Conservation (phyloP, 2,888 invertebrate genomes). For the Cephus sareptanus region DNA sequence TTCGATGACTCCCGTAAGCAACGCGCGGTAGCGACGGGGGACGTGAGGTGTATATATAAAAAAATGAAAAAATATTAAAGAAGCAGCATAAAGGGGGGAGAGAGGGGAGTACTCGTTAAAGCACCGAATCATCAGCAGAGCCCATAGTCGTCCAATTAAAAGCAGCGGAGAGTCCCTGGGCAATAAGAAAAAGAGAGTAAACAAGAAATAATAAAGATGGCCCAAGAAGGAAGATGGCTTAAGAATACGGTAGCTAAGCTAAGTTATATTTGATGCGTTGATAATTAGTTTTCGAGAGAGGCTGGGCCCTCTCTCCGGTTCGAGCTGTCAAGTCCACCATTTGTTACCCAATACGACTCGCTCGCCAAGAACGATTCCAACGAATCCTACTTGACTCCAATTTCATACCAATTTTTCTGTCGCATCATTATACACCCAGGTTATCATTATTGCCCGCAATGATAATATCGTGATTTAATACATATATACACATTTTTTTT, state of each 20-base stretch:
- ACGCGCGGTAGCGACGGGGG: no score
- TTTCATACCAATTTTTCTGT: no score
- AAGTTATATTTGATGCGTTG: slow-evolving; percentile 64
- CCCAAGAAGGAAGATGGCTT: slow-evolving; percentile 41
- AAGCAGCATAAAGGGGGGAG: background rate
- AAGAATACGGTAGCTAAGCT: slow-evolving; percentile 60
- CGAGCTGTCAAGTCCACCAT: slow-evolving; percentile 50
- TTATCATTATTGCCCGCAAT: no score
- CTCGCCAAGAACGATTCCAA: slow-evolving; percentile 1
- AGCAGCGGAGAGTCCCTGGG: slow-evolving; percentile 29
- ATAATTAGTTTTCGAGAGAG: slow-evolving; percentile 60
- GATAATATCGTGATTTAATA: no score
- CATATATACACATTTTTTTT: no score
- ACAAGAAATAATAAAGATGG: slow-evolving; percentile 45
- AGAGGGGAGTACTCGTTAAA: slow-evolving; percentile 36
- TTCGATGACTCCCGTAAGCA: no score
- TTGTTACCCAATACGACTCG: slow-evolving; percentile 40
- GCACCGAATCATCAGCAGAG: slow-evolving; percentile 48
- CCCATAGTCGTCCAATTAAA: slow-evolving; percentile 56
- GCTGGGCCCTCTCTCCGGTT: slow-evolving; percentile 24
- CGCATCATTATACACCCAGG: no score
- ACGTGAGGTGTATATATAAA: background rate
- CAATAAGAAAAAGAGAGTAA: slow-evolving; percentile 38
- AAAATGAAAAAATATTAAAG: background rate
- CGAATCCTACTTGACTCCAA: no score